Conservation (phyloP, 2,888 invertebrate species). For the Chymomyza amoena region DNA sequence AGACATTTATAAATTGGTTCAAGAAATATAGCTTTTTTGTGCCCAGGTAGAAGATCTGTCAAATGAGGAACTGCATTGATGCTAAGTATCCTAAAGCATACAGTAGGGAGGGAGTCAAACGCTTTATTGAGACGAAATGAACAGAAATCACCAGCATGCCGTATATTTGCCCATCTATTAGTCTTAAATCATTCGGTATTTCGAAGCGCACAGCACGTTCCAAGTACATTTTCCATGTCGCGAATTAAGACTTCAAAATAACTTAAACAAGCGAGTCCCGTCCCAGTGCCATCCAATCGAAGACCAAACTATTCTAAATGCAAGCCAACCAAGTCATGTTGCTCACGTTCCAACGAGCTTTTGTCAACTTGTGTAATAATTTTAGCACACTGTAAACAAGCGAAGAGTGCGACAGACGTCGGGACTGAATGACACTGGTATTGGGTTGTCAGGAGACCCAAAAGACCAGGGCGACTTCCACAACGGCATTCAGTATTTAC, state of each 20-base stretch:
- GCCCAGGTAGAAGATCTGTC: too few relatives aligned
- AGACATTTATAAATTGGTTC: background rate
- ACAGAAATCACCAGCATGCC: background rate
- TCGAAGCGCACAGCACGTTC: constrained; percentile 51
- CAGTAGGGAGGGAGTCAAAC: too few relatives aligned
- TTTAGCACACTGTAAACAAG: constrained; percentile 77
- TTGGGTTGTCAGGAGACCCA: background rate
- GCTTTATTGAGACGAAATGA: too few relatives aligned
- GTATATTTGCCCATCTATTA: background rate
- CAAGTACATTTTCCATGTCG: constrained; percentile 70
- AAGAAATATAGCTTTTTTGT: background rate
- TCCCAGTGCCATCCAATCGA: background rate
- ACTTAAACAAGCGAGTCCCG: constrained; percentile 19
- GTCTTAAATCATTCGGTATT: background rate
- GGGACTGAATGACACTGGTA: background rate
- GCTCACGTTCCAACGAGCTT: constrained; percentile 77
- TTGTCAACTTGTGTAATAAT: constrained; percentile 77
- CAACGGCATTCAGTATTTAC: constrained; percentile 53
- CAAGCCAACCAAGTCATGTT: constrained; percentile 71
- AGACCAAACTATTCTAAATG: constrained; percentile 28
- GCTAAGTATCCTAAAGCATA: background rate
- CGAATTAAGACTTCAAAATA: constrained; percentile 66
- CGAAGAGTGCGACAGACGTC: constrained; percentile 41
- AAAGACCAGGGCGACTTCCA: constrained; percentile 30
- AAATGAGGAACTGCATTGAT: background rate